Conservation (phyloP, 2,888 invertebrate species). For the Sphaerophoria rueppellii region DNA sequence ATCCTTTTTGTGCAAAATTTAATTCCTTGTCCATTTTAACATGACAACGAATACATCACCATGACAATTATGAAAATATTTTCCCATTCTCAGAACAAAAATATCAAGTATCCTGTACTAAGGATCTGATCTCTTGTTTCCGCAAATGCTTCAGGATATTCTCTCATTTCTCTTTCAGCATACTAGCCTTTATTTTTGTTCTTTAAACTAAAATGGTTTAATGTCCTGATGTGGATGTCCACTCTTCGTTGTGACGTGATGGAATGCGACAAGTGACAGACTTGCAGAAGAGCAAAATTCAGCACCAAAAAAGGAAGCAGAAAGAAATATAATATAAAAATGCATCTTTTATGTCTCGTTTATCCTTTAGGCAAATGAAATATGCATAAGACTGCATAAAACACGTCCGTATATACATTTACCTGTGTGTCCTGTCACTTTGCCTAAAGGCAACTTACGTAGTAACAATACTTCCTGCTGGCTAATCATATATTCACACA, state of each 20-base stretch:
- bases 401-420: neutral
- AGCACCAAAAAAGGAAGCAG: neutral
- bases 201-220: slow-evolving; percentile 3
- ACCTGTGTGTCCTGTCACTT: slow-evolving; percentile 11
- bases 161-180: neutral
- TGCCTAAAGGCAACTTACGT: slow-evolving; percentile 26
- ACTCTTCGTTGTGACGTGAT: slow-evolving; percentile 24
- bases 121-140: too few relatives aligned
- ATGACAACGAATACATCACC: too few relatives aligned
- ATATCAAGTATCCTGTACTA: too few relatives aligned
- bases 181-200: neutral
- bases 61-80: too few relatives aligned
- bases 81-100: too few relatives aligned
- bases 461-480: slow-evolving; percentile 32
- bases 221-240: slow-evolving; percentile 11
- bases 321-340: neutral
- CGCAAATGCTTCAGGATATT: slow-evolving; percentile 4
- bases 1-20: too few relatives aligned
- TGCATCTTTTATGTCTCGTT: slow-evolving; percentile 31
- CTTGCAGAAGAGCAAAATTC: slow-evolving; percentile 7
- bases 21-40: too few relatives aligned
- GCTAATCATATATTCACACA: slow-evolving; percentile 53
- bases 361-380: slow-evolving; percentile 7
- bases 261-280: slow-evolving; percentile 35
- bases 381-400: slow-evolving; percentile 16